A percentile compares a stretch with the other conserved stretches of the same genome.
These are phyloP conservation scores for Salvelinus fontinalis DNA, from an alignment of 2,113 vertebrate species.

Conservation along the genomic window DNA sequence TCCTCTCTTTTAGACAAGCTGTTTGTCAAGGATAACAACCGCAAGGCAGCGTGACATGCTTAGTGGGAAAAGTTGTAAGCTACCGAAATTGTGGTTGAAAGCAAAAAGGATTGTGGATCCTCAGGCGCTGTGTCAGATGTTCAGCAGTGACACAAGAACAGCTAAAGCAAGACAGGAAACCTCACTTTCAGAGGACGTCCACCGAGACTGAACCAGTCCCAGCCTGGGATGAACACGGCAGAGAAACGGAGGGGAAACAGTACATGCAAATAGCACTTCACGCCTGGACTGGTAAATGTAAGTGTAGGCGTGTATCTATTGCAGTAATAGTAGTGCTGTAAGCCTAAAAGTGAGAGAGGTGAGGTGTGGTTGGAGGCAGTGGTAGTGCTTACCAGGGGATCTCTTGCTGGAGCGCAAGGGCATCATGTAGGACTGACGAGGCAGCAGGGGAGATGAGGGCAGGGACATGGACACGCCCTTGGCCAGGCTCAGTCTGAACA, in stretches of 20 bases:
- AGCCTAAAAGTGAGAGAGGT: background rate
- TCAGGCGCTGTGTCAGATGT: conserved; percentile 8
- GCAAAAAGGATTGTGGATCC: conserved; percentile 4
- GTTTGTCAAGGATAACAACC: background rate
- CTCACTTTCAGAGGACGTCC: background rate
- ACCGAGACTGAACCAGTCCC: conserved; percentile 4
- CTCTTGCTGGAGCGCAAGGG: conserved; percentile 86
- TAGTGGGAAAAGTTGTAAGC: background rate
- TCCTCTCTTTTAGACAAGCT: background rate
- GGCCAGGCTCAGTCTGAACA: conserved; percentile 78
- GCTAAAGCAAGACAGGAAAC: conserved; percentile 20
- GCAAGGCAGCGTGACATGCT: background rate
- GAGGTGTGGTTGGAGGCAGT: background rate
- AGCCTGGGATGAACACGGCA: background rate
- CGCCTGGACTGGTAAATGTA: background rate
- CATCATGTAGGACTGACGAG: conserved; percentile 87
- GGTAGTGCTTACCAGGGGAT: conserved; percentile 85
- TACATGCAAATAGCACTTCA: background rate
- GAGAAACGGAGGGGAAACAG: background rate
- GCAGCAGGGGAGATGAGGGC: conserved; percentile 94
- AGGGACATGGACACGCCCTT: conserved; percentile 96
- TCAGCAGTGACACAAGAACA: conserved; percentile 5
- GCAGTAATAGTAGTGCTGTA: background rate
- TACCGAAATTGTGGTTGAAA: background rate
- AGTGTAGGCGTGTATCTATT: background rate